Base-by-base conservation (phyloP, 2,113 vertebrate species). In the Lampris incognitus region DNA sequence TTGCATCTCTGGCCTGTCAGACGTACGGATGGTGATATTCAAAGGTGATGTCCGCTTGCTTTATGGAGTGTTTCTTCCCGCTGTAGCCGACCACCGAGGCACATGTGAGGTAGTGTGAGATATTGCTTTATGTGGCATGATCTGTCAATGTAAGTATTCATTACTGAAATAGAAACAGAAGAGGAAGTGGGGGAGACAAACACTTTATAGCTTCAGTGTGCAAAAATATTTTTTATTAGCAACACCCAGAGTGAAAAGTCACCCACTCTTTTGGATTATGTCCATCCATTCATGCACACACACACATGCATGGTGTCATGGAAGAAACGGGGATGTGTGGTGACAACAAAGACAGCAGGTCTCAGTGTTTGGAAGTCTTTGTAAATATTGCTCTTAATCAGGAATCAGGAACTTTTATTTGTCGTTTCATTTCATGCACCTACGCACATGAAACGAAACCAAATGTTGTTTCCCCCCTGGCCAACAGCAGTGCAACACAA, bases 1-100 rank as follows among this genome's bases (percentile, higher is more conserved):
- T 93, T 86, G 82, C 64, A 90, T 91, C 88, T 89, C 66, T 46
- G 69, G 72, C 66, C 87, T 81, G 89, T 76, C 87, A 78, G 70
- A 76, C 64, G 78, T 69, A 71, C 58, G 71, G 83, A 83, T 79
- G 81, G 57, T 86, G 85, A 88, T 89, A 86, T 92, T 76, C 60
- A 73, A 13, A 70, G 74, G 74, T 83, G 75, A 85, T 6, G 36
- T 74, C 70, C 44, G 65, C 81, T 78, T 75, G 55, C 66, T 85
- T 72, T 71, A 71, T 85, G 79, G 73, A 76, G 72, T 54, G 54
- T 52, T 40, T 48, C 50, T 76, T 70, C 72, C 79, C 77, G 13
- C 74, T 60, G 79, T 82, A 72, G 58, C 69, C 63, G 11, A 61
- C 38, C 64, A 64, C 42, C 46, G 13, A 38, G 38, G 66, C 73